phyloP scores from a whole-genome alignment of 2,797 vertebrate genomes.

The Falco berigora region DNA sequence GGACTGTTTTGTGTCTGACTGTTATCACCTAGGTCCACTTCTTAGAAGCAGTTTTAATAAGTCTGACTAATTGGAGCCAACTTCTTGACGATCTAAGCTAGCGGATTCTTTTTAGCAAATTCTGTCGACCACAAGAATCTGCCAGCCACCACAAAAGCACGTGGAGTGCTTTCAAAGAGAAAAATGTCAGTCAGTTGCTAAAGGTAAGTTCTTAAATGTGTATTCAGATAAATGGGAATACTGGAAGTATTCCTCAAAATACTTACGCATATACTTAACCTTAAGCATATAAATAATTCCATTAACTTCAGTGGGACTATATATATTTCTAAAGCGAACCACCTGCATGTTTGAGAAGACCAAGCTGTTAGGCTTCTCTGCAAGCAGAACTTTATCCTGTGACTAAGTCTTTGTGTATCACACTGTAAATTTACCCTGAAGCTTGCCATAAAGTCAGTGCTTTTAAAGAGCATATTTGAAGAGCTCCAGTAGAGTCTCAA shows the following conservation, averaged over 20 bases:
- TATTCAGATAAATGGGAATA: not conserved
- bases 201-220: not conserved
- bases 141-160: not conserved
- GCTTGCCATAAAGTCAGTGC: conserved; percentile 38
- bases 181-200: not conserved
- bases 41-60: not conserved
- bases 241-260: conserved; percentile 5
- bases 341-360: conserved; percentile 32
- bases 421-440: conserved; percentile 34
- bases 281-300: not conserved
- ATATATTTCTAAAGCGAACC: conserved; percentile 18
- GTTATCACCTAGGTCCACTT: not conserved
- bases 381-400: conserved; percentile 4
- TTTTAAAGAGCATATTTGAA: conserved; percentile 37
- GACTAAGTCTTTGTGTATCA: conserved; percentile 8
- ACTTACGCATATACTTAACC: not conserved
- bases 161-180: not conserved
- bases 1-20: not conserved
- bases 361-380: conserved; percentile 7
- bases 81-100: not conserved
- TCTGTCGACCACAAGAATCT: not conserved
- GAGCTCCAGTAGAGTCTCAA: conserved; percentile 51
- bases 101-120: not conserved
- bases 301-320: conserved; percentile 11
- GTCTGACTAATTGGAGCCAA: not conserved